These are phyloP conservation scores for Charadrius vociferus DNA, from an alignment of 2,113 vertebrate genomes.

Conservation along the genomic window DNA sequence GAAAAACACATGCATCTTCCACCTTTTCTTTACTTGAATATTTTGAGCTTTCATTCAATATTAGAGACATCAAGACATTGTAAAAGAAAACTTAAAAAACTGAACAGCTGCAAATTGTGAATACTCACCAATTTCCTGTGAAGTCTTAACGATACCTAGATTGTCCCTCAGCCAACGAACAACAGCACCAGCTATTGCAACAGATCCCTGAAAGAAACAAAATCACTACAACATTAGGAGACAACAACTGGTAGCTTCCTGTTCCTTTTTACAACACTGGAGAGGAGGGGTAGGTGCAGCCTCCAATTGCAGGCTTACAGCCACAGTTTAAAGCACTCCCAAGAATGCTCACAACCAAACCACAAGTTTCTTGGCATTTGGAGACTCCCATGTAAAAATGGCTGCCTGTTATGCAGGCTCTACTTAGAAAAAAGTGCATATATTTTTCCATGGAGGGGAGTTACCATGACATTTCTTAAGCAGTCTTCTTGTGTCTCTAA, in stretches of 20 bases:
- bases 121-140: conserved; percentile 87
- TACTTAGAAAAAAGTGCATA: not conserved
- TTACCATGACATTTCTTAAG: not conserved
- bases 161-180: conserved; percentile 96
- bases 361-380: not conserved
- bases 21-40: not conserved
- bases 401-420: not conserved
- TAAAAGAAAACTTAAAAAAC: not conserved
- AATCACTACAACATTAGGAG: not conserved
- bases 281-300: not conserved
- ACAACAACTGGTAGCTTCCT: not conserved
- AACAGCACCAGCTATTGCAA: conserved; percentile 95
- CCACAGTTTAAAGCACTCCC: not conserved
- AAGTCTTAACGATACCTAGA: conserved; percentile 87
- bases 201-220: conserved; percentile 85
- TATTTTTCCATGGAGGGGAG: not conserved
- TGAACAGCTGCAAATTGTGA: not conserved
- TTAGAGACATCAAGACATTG: not conserved
- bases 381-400: not conserved
- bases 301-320: not conserved
- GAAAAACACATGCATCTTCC: not conserved
- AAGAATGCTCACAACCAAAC: not conserved
- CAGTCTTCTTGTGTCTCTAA: not conserved
- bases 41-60: not conserved
- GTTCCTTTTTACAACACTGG: not conserved